Percentiles rank a stretch among this genome's conserved stretches.
These are phyloP conservation scores for Tursiops truncatus DNA, from an alignment of 2,113 vertebrate species.

Conservation along the genomic window DNA sequence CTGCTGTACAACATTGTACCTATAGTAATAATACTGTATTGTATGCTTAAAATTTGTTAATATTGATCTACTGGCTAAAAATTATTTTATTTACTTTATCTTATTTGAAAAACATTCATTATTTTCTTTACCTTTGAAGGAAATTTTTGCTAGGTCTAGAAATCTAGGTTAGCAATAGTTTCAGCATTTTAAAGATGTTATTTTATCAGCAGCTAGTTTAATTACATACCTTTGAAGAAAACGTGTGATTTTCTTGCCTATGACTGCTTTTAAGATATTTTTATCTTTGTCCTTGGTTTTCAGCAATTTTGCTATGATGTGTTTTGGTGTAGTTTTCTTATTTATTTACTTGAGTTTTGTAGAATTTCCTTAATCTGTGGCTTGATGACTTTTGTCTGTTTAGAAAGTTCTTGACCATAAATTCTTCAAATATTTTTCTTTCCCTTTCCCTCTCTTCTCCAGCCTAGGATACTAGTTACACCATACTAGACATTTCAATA, in stretches of 20 bases:
- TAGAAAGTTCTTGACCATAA: background rate
- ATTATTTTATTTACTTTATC: background rate
- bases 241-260: background rate
- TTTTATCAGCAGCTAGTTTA: background rate
- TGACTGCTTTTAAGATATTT: background rate
- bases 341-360: background rate
- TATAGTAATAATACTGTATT: background rate
- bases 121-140: background rate
- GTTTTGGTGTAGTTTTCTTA: background rate
- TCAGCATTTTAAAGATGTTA: background rate
- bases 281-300: background rate
- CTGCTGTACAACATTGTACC: background rate
- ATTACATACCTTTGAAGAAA: background rate
- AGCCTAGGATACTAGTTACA: background rate
- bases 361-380: background rate
- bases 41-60: background rate
- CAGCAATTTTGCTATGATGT: background rate
- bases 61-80: background rate
- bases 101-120: background rate
- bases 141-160: background rate
- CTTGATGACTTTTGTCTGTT: background rate
- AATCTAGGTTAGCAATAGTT: background rate
- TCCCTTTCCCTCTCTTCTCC: background rate
- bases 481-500: background rate
- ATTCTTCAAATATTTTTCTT: background rate